Evolutionary conservation across 2,797 vertebrate genomes (phyloP), one percentile per base, ranked within the genome.

Genomic region (Typhlichthys eigenmanni): DNA sequence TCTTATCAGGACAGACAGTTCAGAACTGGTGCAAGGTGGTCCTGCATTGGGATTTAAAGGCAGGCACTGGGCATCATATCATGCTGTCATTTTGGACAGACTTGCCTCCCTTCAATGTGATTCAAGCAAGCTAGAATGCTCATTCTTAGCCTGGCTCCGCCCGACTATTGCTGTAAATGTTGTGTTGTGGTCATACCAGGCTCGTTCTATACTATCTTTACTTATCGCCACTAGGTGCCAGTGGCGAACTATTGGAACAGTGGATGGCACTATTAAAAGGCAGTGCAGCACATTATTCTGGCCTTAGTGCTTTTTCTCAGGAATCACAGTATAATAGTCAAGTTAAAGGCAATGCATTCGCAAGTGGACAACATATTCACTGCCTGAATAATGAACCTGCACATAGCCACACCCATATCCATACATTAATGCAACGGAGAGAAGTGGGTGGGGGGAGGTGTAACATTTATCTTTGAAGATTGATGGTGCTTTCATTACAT

Each of bases 391-490:
- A 55, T 63, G 69, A 16, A 58, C 49, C 50, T 55, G 14, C 50
- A 52, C 19, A 50, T 50, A 74, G 62, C 24, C 16, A 43, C 52
- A 58, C 54, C 47, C 58, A 68, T 8, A 51, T 45, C 34, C 64
- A 68, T 43, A 55, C 60, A 68, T 64, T 55, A 29, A 58, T 58
- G 57, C 63, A 5, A 72, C 62, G 16, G 60, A 43, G 14, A 52
- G 14, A 19, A 19, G 32, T 24, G 3, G 46, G 29, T 46, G 43
- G 29, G 62, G 70, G 46, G 29, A 46, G 43, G 29, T 60, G 70
- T 58, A 12, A 6, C 76, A 87, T 88, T 85, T 80, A 90, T 86
- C 67, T 71, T 2, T 54, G 52, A 57, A 73, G 78, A 85, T 71
- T 82, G 70, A 90, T 85, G 74, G 56, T 4, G 19, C 71, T 60